Evolutionary conservation across 1,140 invertebrate genomes (phyloP).

Genomic region (Drosophila nigrodunni): DNA sequence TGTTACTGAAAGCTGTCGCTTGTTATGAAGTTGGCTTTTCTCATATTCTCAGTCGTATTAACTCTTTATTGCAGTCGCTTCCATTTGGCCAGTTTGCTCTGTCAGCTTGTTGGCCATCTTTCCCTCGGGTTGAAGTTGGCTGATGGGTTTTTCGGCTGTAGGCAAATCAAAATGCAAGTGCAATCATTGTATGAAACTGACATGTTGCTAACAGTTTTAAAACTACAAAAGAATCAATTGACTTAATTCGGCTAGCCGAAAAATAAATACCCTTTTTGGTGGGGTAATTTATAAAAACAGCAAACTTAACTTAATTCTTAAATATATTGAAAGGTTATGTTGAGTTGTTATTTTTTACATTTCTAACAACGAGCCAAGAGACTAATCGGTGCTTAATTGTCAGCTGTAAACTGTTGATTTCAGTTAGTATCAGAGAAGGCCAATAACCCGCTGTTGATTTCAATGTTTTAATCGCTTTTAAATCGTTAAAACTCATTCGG

Average conservation of each 20-base stretch:
- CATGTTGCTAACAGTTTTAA: conserved; percentile 11
- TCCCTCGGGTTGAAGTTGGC: conserved; percentile 1
- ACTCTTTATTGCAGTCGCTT: conserved; percentile 46
- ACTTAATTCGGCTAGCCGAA: not conserved
- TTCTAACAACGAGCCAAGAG: too few species aligned
- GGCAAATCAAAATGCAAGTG: conserved; percentile 17
- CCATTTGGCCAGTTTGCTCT: conserved; percentile 41
- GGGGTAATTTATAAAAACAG: too few species aligned
- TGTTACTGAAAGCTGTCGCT: conserved; percentile 62
- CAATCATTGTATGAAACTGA: conserved; percentile 21
- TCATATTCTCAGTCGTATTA: conserved; percentile 59
- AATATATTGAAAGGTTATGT: too few species aligned
- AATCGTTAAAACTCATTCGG: not conserved
- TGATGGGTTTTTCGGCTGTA: conserved; percentile 5
- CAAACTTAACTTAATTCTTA: too few species aligned
- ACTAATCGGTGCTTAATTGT: too few species aligned
- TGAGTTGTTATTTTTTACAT: too few species aligned
- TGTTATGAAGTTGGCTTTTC: conserved; percentile 39
- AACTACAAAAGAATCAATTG: not conserved
- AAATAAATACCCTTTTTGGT: not conserved
- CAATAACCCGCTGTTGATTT: too few species aligned
- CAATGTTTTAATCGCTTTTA: not conserved
- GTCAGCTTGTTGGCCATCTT: conserved; percentile 34
- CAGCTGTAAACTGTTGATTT: too few species aligned
- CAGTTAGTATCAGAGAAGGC: too few species aligned